Percentiles rank a stretch among this genome's conserved stretches.
phyloP scores from a whole-genome alignment of 2,888 invertebrate species.

The Bruchidius siliquastri region DNA sequence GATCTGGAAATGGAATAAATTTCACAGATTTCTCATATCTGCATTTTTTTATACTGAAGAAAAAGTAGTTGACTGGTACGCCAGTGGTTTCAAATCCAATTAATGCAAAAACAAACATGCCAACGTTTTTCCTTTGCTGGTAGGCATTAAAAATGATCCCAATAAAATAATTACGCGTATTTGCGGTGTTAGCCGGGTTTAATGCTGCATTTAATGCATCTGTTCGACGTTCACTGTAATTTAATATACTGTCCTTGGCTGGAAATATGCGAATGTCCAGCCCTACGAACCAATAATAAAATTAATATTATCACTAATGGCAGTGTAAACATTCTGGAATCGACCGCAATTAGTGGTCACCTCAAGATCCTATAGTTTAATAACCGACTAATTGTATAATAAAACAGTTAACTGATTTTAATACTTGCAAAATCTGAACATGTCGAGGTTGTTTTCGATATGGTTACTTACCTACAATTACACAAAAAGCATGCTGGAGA shows the following conservation, averaged over 20 bases:
- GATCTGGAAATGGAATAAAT: no score
- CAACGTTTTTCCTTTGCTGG: neutral
- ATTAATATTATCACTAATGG: slow-evolving; percentile 4
- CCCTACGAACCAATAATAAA: slow-evolving; percentile 3
- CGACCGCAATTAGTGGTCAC: neutral
- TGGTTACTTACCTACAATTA: neutral
- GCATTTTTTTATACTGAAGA: no score
- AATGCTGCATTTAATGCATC: neutral
- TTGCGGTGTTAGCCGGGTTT: neutral
- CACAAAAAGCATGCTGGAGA: neutral
- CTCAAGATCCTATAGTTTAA: neutral
- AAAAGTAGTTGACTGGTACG: neutral
- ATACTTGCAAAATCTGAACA: neutral
- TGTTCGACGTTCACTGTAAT: neutral
- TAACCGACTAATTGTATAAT: neutral
- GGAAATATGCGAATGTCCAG: neutral
- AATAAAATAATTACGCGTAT: neutral
- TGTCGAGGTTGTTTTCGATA: neutral
- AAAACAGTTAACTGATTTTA: neutral
- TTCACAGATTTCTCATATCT: no score
- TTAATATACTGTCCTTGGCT: neutral
- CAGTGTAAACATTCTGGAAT: slow-evolving; percentile 2
- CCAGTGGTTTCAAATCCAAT: neutral
- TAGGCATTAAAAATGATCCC: neutral
- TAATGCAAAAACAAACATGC: neutral